phyloP scores from a whole-genome alignment of 2,113 vertebrate genomes.

The Pungitius pungitius region DNA sequence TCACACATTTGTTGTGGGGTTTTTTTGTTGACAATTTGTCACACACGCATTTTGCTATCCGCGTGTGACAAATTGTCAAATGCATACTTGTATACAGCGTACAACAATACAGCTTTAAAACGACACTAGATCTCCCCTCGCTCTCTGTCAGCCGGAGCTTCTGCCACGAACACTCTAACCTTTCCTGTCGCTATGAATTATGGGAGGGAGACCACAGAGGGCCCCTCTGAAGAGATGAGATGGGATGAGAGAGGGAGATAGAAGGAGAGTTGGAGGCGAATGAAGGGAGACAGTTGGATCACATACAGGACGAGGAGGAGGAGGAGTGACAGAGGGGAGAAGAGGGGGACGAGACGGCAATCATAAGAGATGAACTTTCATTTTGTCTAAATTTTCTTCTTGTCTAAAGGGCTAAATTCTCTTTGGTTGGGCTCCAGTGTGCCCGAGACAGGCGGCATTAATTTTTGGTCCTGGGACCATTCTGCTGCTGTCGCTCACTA shows the following conservation, averaged over 20 bases:
- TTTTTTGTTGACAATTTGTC: too few species aligned
- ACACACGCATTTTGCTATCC: not conserved
- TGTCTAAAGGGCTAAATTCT: conserved; percentile 51
- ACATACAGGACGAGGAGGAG: conserved; percentile 21
- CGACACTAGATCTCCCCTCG: conserved; percentile 15
- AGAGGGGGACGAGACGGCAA: conserved; percentile 30
- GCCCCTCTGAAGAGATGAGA: conserved; percentile 46
- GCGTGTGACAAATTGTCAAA: not conserved
- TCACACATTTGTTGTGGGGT: too few species aligned
- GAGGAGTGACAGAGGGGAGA: conserved; percentile 22
- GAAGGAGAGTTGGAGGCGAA: conserved; percentile 22
- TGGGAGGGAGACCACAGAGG: conserved; percentile 36
- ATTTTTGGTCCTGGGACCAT: conserved; percentile 21
- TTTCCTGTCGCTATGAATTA: conserved; percentile 69
- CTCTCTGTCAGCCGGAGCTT: conserved; percentile 23
- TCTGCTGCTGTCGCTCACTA: conserved; percentile 22
- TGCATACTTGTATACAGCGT: conserved; percentile 26
- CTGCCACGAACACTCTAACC: conserved; percentile 39
- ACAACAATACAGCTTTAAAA: conserved; percentile 30
- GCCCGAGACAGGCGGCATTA: conserved; percentile 27
- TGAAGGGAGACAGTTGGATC: conserved; percentile 45
- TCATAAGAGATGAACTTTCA: conserved; percentile 44
- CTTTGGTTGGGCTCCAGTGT: conserved; percentile 38
- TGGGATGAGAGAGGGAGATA: conserved; percentile 44
- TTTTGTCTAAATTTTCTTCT: conserved; percentile 23